Conservation (phyloP, 2,888 invertebrate genomes). For the Epinotia bilunana region DNA sequence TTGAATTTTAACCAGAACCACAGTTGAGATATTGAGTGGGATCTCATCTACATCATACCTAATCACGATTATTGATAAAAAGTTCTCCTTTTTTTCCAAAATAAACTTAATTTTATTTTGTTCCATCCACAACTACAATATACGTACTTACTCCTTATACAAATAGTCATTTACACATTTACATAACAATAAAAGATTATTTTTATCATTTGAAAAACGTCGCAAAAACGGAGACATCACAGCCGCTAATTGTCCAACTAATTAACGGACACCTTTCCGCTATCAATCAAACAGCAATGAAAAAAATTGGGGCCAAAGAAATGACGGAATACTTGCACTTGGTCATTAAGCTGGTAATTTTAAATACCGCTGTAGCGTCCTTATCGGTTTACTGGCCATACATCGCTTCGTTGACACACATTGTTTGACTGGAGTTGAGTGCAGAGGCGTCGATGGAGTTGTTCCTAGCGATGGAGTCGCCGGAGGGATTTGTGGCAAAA, state of each 20-base stretch:
- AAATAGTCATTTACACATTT: background rate
- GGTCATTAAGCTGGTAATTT: conserved; percentile 53
- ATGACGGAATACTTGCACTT: conserved; percentile 51
- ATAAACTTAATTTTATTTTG: too few species aligned
- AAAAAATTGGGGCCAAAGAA: conserved; percentile 59
- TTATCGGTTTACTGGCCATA: background rate
- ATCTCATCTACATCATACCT: too few species aligned
- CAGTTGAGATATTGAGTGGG: too few species aligned
- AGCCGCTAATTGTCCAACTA: conserved; percentile 65
- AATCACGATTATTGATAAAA: too few species aligned
- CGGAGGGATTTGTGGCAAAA: conserved; percentile 33
- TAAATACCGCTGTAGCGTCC: conserved; percentile 9
- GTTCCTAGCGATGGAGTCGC: conserved; percentile 17
- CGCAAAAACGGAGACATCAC: conserved; percentile 50
- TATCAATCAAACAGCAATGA: conserved; percentile 67
- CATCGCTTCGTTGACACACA: background rate
- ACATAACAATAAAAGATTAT: background rate
- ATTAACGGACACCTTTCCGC: conserved; percentile 68
- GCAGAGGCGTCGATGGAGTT: conserved; percentile 12
- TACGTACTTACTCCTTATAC: too few species aligned
- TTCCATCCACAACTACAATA: too few species aligned
- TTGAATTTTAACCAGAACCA: too few species aligned
- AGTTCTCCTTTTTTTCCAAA: too few species aligned
- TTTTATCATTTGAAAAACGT: conserved; percentile 37
- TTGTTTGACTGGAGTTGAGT: background rate